Evolutionary conservation across 2,797 vertebrate genomes (phyloP).

Genomic region (Acipenser oxyrinchus): DNA sequence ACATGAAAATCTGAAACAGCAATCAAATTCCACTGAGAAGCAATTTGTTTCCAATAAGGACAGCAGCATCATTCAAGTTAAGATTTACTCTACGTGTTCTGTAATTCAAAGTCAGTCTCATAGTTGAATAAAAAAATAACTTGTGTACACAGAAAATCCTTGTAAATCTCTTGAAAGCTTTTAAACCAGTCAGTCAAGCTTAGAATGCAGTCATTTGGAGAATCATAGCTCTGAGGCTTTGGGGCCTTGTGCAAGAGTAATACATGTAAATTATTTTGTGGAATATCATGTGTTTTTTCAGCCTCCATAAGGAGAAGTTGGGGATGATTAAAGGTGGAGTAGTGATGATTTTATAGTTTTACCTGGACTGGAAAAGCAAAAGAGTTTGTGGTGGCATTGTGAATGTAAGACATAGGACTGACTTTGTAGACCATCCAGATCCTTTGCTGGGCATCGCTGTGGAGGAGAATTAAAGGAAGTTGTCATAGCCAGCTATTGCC

Average conservation of each 20-base stretch:
- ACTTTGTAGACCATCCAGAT: too few species aligned
- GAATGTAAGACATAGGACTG: too few species aligned
- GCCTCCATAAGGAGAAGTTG: too few species aligned
- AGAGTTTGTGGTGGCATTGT: too few species aligned
- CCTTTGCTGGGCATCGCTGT: too few species aligned
- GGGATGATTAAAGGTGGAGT: too few species aligned
- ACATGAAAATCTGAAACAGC: constrained; percentile 4
- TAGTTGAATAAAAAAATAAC: constrained; percentile 65
- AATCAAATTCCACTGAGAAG: constrained; percentile 5
- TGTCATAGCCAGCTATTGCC: too few species aligned
- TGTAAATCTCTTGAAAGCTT: constrained; percentile 76
- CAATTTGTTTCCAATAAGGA: constrained; percentile 3
- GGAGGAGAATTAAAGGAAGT: too few species aligned
- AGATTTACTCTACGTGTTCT: constrained; percentile 47
- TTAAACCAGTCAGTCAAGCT: constrained; percentile 78
- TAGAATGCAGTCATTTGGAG: constrained; percentile 72
- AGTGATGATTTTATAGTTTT: too few species aligned
- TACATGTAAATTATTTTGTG: constrained; percentile 41
- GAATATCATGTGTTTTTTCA: too few species aligned
- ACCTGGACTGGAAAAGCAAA: too few species aligned
- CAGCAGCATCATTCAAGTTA: constrained; percentile 41
- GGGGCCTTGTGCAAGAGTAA: constrained; percentile 47
- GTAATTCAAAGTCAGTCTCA: constrained; percentile 54
- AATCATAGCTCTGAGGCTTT: constrained; percentile 55
- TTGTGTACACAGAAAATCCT: constrained; percentile 64